These are phyloP conservation scores for Aegotheles bennettii DNA, from an alignment of 2,113 vertebrate species.

Conservation along the genomic window DNA sequence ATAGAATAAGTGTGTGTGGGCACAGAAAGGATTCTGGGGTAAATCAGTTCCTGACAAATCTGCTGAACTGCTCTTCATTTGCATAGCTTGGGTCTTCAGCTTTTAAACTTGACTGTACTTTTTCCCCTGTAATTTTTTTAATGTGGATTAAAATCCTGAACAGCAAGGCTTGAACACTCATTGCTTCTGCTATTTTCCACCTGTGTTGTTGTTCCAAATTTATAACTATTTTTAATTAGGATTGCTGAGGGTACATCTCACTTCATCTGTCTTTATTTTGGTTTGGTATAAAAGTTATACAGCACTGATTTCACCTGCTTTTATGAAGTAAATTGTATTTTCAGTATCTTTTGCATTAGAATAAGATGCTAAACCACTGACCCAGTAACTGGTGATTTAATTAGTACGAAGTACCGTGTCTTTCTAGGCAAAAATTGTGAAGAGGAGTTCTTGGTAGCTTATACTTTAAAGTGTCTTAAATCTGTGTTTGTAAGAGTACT, in stretches of 20 bases:
- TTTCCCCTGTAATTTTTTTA: background rate
- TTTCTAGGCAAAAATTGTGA: background rate
- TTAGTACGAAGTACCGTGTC: rapidly evolving
- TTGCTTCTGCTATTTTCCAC: background rate
- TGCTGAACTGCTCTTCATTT: background rate
- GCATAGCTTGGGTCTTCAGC: background rate
- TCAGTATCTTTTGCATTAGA: background rate
- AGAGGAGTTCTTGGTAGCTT: background rate
- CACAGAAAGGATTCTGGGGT: background rate
- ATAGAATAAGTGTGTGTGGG: background rate
- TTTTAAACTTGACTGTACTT: background rate
- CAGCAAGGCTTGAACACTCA: background rate
- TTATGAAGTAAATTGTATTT: background rate
- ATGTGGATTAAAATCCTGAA: background rate
- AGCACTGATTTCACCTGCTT: background rate
- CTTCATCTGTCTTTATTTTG: background rate
- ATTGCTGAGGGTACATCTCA: background rate
- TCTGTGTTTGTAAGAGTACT: background rate
- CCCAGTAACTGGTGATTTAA: background rate
- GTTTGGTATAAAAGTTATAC: background rate
- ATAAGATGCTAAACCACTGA: background rate
- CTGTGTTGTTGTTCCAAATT: background rate
- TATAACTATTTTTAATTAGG: background rate
- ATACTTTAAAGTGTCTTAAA: background rate
- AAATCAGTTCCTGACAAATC: background rate